phyloP scores from a whole-genome alignment of 2,797 vertebrate genomes.

The Lacerta viridis region DNA sequence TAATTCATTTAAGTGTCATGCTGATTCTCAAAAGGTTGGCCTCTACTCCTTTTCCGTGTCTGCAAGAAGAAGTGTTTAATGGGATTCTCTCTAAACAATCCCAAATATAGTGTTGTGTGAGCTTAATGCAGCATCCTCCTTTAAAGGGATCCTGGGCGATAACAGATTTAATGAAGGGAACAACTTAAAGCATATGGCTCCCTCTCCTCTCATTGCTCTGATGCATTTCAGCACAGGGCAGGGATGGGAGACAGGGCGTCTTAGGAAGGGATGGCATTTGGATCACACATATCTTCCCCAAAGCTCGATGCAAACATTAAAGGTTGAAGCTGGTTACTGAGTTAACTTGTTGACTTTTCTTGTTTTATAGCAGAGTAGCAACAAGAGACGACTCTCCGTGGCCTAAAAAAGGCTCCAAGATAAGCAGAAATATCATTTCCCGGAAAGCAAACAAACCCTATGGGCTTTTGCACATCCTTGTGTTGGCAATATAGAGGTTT shows the following conservation, averaged over 20 bases:
- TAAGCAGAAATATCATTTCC: neutral
- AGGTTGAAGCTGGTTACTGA: neutral
- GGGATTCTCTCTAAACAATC: conserved; percentile 73
- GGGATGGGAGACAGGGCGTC: conserved; percentile 46
- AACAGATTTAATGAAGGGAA: conserved; percentile 58
- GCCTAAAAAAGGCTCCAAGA: neutral
- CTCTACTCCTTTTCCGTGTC: conserved; percentile 64
- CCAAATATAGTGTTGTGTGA: conserved; percentile 53
- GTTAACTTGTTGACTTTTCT: neutral
- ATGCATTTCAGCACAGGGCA: conserved; percentile 36
- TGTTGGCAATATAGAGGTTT: neutral
- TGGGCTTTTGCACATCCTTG: neutral
- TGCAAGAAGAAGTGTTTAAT: conserved; percentile 76
- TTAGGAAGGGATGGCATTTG: conserved; percentile 33
- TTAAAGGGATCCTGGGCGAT: conserved; percentile 54
- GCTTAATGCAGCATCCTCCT: conserved; percentile 48
- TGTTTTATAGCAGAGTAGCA: neutral
- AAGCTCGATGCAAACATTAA: neutral
- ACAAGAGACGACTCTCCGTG: neutral
- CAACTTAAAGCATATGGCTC: conserved; percentile 47
- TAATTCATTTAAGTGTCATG: conserved; percentile 80
- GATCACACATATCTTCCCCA: neutral
- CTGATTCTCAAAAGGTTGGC: conserved; percentile 78
- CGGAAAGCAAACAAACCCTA: neutral
- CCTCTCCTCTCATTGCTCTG: conserved; percentile 52